A percentile compares a stretch with the other conserved stretches of the same genome.
phyloP scores from a whole-genome alignment of 2,797 vertebrate species.

The Otolemur crassicaudatus region DNA sequence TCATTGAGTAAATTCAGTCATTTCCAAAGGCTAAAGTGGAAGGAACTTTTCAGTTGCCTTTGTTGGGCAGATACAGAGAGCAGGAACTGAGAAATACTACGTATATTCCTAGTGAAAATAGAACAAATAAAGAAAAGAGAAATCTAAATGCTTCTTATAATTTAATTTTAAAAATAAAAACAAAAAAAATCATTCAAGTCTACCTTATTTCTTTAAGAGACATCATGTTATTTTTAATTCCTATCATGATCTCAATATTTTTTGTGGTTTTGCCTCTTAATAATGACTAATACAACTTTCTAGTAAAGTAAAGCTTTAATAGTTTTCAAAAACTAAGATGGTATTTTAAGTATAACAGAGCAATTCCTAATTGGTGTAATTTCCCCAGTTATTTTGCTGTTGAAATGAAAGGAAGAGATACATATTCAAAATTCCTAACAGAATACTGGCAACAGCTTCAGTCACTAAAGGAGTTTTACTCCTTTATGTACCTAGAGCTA shows the following conservation, averaged over 20 bases:
- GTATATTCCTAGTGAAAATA: background rate
- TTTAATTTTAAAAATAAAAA: background rate
- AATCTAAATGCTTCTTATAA: background rate
- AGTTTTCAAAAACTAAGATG: background rate
- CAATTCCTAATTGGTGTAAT: constrained; percentile 50
- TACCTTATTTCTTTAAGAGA: constrained; percentile 9
- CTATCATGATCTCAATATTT: background rate
- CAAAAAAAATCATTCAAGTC: background rate
- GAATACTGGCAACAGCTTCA: constrained; percentile 44
- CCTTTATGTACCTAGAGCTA: constrained; percentile 12
- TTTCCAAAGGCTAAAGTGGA: background rate
- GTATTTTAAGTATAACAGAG: background rate
- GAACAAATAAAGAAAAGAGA: background rate
- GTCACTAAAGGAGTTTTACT: constrained; percentile 10
- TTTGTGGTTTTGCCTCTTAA: background rate
- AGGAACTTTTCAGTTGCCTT: background rate
- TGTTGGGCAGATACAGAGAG: background rate
- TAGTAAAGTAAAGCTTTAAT: background rate
- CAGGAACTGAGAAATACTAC: background rate
- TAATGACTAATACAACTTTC: background rate
- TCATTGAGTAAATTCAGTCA: background rate
- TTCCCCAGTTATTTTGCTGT: constrained; percentile 40
- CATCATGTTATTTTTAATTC: background rate
- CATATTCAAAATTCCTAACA: constrained; percentile 48
- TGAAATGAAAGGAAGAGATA: background rate